A percentile compares a stretch with the other conserved stretches of the same genome.
phyloP scores from a whole-genome alignment of 2,797 vertebrate species.

The Premnoplex brunnescens region DNA sequence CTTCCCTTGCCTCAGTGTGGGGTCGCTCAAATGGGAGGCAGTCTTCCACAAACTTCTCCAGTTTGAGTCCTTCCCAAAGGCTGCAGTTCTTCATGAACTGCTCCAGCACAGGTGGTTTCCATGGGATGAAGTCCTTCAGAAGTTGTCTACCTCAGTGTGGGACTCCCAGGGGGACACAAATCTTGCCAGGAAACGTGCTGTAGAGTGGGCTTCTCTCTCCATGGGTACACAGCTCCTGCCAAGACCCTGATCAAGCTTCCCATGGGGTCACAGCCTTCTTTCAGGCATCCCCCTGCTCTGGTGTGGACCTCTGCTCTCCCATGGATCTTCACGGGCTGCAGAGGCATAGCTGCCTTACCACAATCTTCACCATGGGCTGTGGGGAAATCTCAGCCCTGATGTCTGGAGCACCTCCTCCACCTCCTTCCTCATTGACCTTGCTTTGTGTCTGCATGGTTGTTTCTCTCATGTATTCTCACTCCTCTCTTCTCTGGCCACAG shows the following conservation, averaged over 20 bases:
- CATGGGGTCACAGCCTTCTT: background rate
- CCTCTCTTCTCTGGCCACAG: background rate
- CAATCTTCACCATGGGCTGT: background rate
- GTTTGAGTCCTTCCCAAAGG: background rate
- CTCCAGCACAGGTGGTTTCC: background rate
- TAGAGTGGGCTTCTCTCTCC: background rate
- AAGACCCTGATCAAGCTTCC: background rate
- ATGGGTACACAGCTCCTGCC: background rate
- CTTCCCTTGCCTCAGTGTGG: rapidly evolving
- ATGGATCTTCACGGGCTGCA: background rate
- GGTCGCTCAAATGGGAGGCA: background rate
- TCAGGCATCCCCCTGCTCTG: background rate
- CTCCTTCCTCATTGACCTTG: background rate
- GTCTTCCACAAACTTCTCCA: background rate
- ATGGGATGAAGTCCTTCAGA: background rate
- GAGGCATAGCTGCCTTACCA: background rate
- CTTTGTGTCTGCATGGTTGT: background rate
- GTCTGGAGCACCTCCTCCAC: background rate
- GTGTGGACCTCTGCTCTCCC: background rate
- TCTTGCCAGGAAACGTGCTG: background rate
- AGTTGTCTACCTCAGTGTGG: background rate
- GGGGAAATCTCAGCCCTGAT: background rate
- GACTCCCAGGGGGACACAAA: no score
- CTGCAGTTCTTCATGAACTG: background rate
- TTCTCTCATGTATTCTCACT: background rate